Base-by-base conservation (phyloP, 2,797 vertebrate genomes). In the Gallinago stenura region DNA sequence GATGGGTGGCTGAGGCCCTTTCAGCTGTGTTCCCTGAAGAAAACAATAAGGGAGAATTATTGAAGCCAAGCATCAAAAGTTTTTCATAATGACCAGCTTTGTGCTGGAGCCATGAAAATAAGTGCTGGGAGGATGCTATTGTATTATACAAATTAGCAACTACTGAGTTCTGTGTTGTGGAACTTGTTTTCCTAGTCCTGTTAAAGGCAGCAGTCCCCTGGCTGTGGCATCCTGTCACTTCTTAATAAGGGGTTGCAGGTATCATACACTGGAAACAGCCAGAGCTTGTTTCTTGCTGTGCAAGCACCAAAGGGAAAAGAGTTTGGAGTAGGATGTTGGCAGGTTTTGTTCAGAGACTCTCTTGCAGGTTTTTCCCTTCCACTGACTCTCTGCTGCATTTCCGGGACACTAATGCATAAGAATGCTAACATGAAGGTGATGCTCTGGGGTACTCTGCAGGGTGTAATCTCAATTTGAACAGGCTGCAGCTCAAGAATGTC, bases 181-280 rank as follows among this genome's bases (percentile, higher is more conserved):
- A 64, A 30, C 45, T 78, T 60, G 62, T 66, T 76, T n/a, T 62
- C 28, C 39, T 39, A 30, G 76, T 10, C 39, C 57, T 68, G 19
- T 33, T 64, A 2, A 19, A 68, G 61, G 65, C 7, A 9, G 69
- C 72, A 43, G n/a, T 15, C 2, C n/a, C 37, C 43, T 76, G 50
- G 5, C 51, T 46, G 6, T 25, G 25, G 16, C 50, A 35, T 73
- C 43, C 76, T 69, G 30, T 61, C 30, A 1, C 35, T 62, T 45
- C 24, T 54, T 31, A 11, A 26, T 20, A 35, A 56, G 35, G 72
- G 28, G 3, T 10, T 43, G 75, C 24, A 19, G 69, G 17, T 64
- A 2, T 51, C 0, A 0, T 7, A 2, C 6, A 8, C 46, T 12
- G 50, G 45, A 11, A 64, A 5, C 50, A 79, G 8, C 35, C 65